A percentile compares a stretch with the other conserved stretches of the same genome.
Conservation (phyloP, 2,113 vertebrate genomes). For the Rhodinocichla rosea region DNA sequence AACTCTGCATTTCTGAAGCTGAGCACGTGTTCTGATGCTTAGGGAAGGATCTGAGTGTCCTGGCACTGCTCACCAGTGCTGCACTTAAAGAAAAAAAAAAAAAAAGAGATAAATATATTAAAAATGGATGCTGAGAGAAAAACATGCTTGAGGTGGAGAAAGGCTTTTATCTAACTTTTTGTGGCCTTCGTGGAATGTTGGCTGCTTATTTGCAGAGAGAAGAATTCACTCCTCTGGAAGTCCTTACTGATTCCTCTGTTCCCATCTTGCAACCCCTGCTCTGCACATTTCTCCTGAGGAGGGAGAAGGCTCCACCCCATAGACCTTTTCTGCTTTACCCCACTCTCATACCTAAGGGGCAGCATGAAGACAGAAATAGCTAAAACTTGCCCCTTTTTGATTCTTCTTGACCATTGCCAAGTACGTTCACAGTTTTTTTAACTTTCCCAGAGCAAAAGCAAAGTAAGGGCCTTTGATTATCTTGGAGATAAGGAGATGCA, state of each 20-base stretch:
- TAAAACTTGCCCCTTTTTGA: neutral
- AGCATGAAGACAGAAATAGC: neutral
- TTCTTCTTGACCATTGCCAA: neutral
- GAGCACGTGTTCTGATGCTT: neutral
- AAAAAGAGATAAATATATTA: neutral
- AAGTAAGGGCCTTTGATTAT: neutral
- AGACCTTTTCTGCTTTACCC: neutral
- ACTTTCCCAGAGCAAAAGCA: neutral
- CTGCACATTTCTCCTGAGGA: accelerated
- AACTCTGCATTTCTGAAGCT: neutral
- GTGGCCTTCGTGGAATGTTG: neutral
- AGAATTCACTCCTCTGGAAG: accelerated
- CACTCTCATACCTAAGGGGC: neutral
- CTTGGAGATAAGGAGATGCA: neutral
- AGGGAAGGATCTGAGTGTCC: neutral
- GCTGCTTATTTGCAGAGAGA: neutral
- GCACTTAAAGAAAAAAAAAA: neutral
- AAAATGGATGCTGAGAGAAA: neutral
- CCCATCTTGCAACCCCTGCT: neutral
- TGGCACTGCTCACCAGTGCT: neutral
- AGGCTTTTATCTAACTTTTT: neutral
- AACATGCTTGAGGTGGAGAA: neutral
- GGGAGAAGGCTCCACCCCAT: neutral
- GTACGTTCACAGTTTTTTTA: neutral
- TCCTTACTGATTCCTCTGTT: neutral